phyloP scores from a whole-genome alignment of 2,797 vertebrate species.

The Lagorchestes hirsutus region DNA sequence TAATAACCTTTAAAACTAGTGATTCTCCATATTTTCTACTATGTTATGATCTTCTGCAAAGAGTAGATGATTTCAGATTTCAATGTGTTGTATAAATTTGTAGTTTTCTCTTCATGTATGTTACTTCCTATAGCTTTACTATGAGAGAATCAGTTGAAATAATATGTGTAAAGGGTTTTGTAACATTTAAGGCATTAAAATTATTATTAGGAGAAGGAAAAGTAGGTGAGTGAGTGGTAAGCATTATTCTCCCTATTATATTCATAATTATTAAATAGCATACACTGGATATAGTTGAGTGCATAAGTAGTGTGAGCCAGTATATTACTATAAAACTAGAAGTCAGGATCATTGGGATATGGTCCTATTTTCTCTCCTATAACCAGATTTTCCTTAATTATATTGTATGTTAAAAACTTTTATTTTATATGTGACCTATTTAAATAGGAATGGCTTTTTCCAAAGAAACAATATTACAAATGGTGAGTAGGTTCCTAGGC shows the following conservation, averaged over 20 bases:
- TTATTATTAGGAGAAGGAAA: not conserved
- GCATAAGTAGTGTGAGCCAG: not conserved
- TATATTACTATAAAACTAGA: not conserved
- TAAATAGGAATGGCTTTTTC: not conserved
- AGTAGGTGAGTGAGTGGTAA: not conserved
- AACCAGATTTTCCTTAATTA: not conserved
- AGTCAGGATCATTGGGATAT: not conserved
- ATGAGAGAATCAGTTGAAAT: not conserved
- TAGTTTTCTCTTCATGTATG: not conserved
- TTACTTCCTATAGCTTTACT: not conserved
- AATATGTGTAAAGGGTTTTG: not conserved
- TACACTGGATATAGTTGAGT: not conserved
- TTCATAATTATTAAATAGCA: not conserved
- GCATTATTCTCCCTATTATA: not conserved
- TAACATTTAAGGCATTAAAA: not conserved
- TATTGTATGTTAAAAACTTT: not conserved
- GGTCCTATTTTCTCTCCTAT: not conserved
- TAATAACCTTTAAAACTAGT: not conserved
- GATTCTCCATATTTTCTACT: not conserved
- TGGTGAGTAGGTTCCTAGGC: not conserved
- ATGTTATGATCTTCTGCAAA: not conserved
- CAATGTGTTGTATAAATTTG: not conserved
- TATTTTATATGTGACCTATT: not conserved
- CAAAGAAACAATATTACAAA: not conserved
- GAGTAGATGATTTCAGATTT: not conserved